phyloP scores from a whole-genome alignment of 2,888 invertebrate genomes.

The Byasa hedistus region DNA sequence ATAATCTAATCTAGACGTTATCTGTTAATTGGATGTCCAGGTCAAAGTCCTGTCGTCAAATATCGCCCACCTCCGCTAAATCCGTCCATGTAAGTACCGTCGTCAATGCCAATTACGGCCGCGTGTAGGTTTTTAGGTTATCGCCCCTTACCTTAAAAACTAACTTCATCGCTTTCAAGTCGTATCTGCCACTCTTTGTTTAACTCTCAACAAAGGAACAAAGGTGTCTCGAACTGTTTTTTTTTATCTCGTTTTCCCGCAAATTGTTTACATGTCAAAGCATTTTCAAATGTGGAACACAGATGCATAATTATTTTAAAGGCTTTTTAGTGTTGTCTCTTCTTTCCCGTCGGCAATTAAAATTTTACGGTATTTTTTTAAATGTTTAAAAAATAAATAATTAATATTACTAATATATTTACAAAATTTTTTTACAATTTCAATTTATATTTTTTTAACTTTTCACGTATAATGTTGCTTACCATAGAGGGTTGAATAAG shows the following conservation, averaged over 20 bases:
- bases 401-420: too few species aligned
- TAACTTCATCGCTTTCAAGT: slow-evolving; percentile 6
- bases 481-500: too few species aligned
- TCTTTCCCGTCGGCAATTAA: too few species aligned
- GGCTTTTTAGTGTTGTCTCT: too few species aligned
- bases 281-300: background rate
- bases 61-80: slow-evolving; percentile 17
- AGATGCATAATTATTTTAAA: too few species aligned
- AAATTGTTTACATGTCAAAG: slow-evolving; percentile 10
- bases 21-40: slow-evolving; percentile 7
- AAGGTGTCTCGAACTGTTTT: slow-evolving; percentile 8
- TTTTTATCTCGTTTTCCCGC: slow-evolving; percentile 11
- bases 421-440: too few species aligned
- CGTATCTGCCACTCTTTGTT: background rate
- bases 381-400: too few species aligned
- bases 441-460: too few species aligned
- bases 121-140: slow-evolving; percentile 29
- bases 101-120: slow-evolving; percentile 10
- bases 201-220: slow-evolving; percentile 20
- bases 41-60: slow-evolving; percentile 18
- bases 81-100: background rate
- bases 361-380: too few species aligned
- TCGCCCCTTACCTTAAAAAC: slow-evolving; percentile 24
- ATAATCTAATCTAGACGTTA: slow-evolving; percentile 8
- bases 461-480: too few species aligned